Evolutionary conservation across 2,113 vertebrate genomes (phyloP).

Genomic region (Sigmodon hispidus): DNA sequence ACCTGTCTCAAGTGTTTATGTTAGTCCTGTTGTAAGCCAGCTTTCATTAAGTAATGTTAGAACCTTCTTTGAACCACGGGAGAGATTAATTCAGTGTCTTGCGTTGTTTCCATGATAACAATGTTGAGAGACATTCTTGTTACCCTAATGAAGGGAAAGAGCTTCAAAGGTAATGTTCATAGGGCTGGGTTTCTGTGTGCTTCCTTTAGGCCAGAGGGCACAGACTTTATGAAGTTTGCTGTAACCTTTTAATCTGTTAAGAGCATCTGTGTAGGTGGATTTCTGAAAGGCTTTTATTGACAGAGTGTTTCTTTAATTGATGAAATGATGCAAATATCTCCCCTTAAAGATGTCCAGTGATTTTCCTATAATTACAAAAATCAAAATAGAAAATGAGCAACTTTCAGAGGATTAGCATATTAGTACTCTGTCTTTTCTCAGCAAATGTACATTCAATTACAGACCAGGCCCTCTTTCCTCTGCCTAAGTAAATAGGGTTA

Average conservation of each 20-base stretch:
- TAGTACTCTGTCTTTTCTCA: not conserved
- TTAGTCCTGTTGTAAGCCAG: slow-evolving; percentile 37
- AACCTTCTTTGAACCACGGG: not conserved
- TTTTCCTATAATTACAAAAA: not conserved
- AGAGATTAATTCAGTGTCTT: not conserved
- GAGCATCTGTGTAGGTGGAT: slow-evolving; percentile 36
- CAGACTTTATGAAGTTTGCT: slow-evolving; percentile 39
- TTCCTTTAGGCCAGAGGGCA: slow-evolving; percentile 7
- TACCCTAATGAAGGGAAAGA: not conserved
- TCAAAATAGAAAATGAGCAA: not conserved
- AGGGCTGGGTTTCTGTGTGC: not conserved
- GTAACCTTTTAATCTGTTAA: slow-evolving; percentile 39
- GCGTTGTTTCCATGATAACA: not conserved
- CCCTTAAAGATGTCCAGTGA: not conserved
- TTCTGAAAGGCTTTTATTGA: slow-evolving; percentile 50
- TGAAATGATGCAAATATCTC: not conserved
- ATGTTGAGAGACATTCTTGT: not conserved
- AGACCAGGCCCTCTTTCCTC: not conserved
- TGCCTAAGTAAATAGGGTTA: not conserved
- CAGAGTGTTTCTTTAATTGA: not conserved
- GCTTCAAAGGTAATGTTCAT: not conserved
- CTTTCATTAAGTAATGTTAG: slow-evolving; percentile 59
- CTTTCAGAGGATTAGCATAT: not conserved
- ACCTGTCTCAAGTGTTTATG: not conserved
- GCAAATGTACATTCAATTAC: not conserved